A percentile compares a stretch with the other conserved stretches of the same genome.
These are phyloP conservation scores for Rhaphigaster nebulosa DNA, from an alignment of 2,888 invertebrate species.

Conservation along the genomic window DNA sequence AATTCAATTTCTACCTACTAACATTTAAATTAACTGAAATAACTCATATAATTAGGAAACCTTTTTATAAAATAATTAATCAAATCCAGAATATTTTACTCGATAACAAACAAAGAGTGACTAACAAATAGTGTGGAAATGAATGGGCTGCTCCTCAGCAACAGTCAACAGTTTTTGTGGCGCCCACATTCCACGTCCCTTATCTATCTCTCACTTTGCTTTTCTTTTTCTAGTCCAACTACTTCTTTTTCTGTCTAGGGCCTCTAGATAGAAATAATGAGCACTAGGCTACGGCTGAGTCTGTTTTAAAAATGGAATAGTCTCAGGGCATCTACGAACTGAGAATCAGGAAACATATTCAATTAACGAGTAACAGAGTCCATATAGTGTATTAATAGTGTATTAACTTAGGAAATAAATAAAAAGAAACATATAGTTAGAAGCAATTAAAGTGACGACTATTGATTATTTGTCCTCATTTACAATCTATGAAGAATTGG, in stretches of 20 bases:
- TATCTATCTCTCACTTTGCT: conserved; percentile 30
- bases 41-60: too few species aligned
- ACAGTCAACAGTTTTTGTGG: conserved; percentile 30
- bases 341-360: neutral
- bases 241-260: conserved; percentile 52
- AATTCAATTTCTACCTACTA: too few species aligned
- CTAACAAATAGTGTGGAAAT: neutral
- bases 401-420: neutral
- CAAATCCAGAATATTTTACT: neutral
- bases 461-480: too few species aligned
- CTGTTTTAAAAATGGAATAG: conserved; percentile 1
- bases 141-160: neutral
- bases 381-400: neutral
- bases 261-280: conserved; percentile 40
- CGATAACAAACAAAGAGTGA: neutral
- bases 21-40: too few species aligned
- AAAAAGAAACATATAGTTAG: neutral
- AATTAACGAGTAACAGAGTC: neutral
- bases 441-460: too few species aligned
- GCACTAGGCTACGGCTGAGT: neutral
- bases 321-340: neutral
- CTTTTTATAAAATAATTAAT: neutral
- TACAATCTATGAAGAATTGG: too few species aligned
- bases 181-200: conserved; percentile 37
- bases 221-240: conserved; percentile 33